Conservation (phyloP, 2,888 invertebrate genomes). For the Netelia melanura region DNA sequence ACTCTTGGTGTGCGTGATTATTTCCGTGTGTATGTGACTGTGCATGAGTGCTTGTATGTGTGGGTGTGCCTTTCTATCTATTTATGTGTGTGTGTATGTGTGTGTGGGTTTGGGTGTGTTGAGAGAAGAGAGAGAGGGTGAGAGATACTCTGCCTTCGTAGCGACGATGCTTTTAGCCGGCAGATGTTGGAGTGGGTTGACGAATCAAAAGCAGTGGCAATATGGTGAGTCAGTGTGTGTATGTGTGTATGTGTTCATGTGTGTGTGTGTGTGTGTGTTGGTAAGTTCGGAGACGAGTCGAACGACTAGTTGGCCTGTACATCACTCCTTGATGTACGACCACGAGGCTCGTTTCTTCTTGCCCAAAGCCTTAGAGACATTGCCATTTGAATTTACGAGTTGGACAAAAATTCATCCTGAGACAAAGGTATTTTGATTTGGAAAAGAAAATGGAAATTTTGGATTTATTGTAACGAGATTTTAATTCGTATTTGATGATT, state of each 20-base stretch:
- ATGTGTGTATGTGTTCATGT: background rate
- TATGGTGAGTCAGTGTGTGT: slow-evolving; percentile 18
- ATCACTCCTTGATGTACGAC: background rate
- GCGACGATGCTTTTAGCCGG: slow-evolving; percentile 51
- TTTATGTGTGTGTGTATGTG: slow-evolving; percentile 34
- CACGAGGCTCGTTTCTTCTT: slow-evolving; percentile 1
- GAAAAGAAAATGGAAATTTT: too few relatives aligned
- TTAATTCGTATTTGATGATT: too few relatives aligned
- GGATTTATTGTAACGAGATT: too few relatives aligned
- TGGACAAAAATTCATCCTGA: too few relatives aligned
- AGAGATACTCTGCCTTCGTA: slow-evolving; percentile 36
- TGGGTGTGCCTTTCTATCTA: slow-evolving; percentile 33
- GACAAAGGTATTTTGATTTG: too few relatives aligned
- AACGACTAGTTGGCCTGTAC: too few relatives aligned
- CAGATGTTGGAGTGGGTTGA: slow-evolving; percentile 31
- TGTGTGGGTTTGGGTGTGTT: slow-evolving; percentile 9
- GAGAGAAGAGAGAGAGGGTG: slow-evolving; percentile 17
- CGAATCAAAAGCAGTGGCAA: slow-evolving; percentile 24
- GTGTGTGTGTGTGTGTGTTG: slow-evolving; percentile 11
- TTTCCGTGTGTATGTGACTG: slow-evolving; percentile 33
- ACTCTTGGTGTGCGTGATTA: slow-evolving; percentile 21
- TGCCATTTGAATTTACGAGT: too few relatives aligned
- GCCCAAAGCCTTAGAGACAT: too few relatives aligned
- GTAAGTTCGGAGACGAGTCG: background rate
- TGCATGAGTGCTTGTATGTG: slow-evolving; percentile 32